Percentiles rank a stretch among this genome's conserved stretches.
These are phyloP conservation scores for Lasioglossum baleicum DNA, from an alignment of 1,140 invertebrate genomes.

Conservation along the genomic window DNA sequence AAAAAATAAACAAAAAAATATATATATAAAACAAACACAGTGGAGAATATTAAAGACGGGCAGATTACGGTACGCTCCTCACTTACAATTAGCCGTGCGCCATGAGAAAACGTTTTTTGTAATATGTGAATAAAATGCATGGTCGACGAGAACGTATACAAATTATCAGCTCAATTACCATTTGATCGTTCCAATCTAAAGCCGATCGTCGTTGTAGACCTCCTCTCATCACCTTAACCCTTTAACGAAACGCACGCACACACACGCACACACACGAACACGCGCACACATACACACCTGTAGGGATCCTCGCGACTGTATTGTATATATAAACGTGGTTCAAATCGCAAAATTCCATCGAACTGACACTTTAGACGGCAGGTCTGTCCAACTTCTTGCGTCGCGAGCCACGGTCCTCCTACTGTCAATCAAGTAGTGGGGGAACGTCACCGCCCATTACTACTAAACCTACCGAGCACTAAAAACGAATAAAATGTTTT, in stretches of 20 bases:
- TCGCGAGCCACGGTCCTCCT: too few relatives aligned
- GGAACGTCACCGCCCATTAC: too few relatives aligned
- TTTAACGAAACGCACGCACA: neutral
- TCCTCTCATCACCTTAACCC: neutral
- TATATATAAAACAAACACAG: neutral
- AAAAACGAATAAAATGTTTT: too few relatives aligned
- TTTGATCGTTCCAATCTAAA: constrained; percentile 19
- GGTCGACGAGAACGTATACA: constrained; percentile 57
- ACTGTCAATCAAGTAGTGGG: too few relatives aligned
- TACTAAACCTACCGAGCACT: too few relatives aligned
- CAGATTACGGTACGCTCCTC: constrained; percentile 65
- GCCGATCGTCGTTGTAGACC: neutral
- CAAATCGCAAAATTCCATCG: constrained; percentile 1
- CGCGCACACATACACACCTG: neutral
- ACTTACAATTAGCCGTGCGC: constrained; percentile 55
- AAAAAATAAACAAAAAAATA: neutral
- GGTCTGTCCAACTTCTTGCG: too few relatives aligned
- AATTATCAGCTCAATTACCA: constrained; percentile 45
- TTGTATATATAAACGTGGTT: neutral
- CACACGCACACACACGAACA: neutral
- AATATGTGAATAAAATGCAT: constrained; percentile 77
- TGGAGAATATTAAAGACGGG: constrained; percentile 17
- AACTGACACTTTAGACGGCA: neutral
- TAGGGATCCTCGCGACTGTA: neutral
- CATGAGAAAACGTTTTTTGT: constrained; percentile 70